Evolutionary conservation across 2,797 vertebrate genomes (phyloP).

Genomic region (Takifugu rubripes): DNA sequence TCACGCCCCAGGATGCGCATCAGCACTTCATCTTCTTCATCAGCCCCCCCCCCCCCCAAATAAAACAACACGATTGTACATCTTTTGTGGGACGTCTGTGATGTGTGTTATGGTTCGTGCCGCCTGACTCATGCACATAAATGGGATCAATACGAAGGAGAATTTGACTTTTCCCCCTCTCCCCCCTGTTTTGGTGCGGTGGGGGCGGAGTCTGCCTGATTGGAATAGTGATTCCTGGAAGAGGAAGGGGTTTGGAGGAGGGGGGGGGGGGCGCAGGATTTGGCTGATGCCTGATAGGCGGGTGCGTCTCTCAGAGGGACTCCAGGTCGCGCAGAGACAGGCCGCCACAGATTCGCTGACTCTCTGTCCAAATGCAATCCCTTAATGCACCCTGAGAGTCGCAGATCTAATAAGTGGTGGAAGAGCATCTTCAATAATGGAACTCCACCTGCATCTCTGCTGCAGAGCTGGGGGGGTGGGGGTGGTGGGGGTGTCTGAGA

Average conservation of each 20-base stretch:
- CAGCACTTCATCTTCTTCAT: constrained; percentile 48
- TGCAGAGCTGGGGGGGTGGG: constrained; percentile 47
- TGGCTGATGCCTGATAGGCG: constrained; percentile 29
- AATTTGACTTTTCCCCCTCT: not conserved
- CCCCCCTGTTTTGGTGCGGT: not conserved
- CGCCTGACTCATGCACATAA: constrained; percentile 12
- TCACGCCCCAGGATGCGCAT: constrained; percentile 34
- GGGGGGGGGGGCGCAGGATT: constrained; percentile 26
- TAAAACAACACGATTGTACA: constrained; percentile 1
- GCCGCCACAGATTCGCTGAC: constrained; percentile 52
- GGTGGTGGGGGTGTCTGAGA: constrained; percentile 52
- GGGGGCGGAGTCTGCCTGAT: constrained; percentile 12
- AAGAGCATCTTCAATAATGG: constrained; percentile 75
- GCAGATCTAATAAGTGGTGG: constrained; percentile 76
- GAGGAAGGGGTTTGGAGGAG: not conserved
- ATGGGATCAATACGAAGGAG: constrained; percentile 32
- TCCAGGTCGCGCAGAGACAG: constrained; percentile 37
- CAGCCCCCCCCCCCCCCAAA: too few species aligned
- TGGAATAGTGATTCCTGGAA: constrained; percentile 30
- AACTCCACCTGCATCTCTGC: constrained; percentile 70
- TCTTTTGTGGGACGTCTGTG: constrained; percentile 16
- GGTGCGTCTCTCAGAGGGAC: constrained; percentile 26
- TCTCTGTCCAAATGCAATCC: constrained; percentile 67
- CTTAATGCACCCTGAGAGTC: constrained; percentile 77
- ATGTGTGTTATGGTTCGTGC: not conserved